These are phyloP conservation scores for Melipona beecheii DNA, from an alignment of 2,888 invertebrate genomes.

Conservation along the genomic window DNA sequence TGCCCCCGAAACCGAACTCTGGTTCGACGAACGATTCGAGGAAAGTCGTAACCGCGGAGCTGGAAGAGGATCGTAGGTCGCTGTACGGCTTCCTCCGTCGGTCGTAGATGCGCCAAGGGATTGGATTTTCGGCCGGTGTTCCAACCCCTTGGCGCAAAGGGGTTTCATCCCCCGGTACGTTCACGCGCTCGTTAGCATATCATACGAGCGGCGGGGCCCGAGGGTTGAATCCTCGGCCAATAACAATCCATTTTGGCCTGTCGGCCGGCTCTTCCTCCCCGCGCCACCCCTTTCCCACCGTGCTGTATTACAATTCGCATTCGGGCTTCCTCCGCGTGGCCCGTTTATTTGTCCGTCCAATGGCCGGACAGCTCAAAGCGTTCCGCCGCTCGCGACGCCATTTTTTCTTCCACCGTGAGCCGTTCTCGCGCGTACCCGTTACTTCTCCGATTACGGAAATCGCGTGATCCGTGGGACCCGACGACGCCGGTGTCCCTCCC, in stretches of 20 bases:
- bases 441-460: conserved; percentile 75
- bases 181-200: conserved; percentile 82
- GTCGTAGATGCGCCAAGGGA: conserved; percentile 61
- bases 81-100: conserved; percentile 63
- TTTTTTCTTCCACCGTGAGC: conserved; percentile 64
- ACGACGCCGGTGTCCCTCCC: too few relatives aligned
- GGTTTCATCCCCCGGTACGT: conserved; percentile 69
- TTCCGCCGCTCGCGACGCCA: conserved; percentile 74
- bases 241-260: conserved; percentile 78
- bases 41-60: conserved; percentile 45
- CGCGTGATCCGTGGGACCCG: conserved; percentile 42
- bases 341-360: conserved; percentile 81
- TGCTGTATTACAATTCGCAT: conserved; percentile 62
- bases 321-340: conserved; percentile 54
- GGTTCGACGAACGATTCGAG: conserved; percentile 35
- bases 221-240: conserved; percentile 82
- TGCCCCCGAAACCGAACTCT: conserved; percentile 37
- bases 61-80: conserved; percentile 59
- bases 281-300: conserved; percentile 32
- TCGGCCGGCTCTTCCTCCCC: conserved; percentile 62
- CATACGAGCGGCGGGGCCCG: conserved; percentile 68
- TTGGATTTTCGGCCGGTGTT: conserved; percentile 68
- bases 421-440: conserved; percentile 42
- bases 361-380: conserved; percentile 81
- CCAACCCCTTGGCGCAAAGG: conserved; percentile 61